Percentiles rank a stretch among this genome's conserved stretches.
phyloP scores from a whole-genome alignment of 2,888 invertebrate genomes.

The Sphaeridia pumilis region DNA sequence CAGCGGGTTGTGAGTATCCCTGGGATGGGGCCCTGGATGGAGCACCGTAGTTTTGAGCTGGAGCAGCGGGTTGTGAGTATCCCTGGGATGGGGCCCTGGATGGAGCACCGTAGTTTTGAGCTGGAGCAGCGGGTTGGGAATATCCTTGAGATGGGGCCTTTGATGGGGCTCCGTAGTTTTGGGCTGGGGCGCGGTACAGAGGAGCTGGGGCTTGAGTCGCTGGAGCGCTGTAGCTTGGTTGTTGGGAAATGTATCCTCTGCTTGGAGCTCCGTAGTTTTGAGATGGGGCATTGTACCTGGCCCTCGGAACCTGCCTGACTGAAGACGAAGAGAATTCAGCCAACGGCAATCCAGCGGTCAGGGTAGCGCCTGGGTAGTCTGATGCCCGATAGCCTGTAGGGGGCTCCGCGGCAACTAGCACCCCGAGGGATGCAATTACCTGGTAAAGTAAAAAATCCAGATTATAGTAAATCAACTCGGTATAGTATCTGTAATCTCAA shows the following conservation, averaged over 20 bases:
- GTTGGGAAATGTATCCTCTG: no score
- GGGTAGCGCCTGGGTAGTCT: conserved; percentile 3
- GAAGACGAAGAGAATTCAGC: conserved; percentile 14
- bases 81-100: not conserved
- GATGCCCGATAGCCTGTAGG: no score
- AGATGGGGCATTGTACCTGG: not conserved
- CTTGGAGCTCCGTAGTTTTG: conserved; percentile 10
- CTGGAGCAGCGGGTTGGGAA: no score
- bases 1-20: no score
- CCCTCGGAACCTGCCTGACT: not conserved
- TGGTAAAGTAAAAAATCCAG: conserved; percentile 38
- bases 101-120: no score
- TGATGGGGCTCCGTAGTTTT: conserved; percentile 6
- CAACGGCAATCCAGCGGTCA: conserved; percentile 2
- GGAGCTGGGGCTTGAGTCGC: not conserved
- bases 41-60: conserved; percentile 1
- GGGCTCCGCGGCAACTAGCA: conserved; percentile 37
- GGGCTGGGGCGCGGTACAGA: not conserved
- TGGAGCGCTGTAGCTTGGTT: not conserved
- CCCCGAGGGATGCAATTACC: conserved; percentile 37
- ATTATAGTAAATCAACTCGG: not conserved
- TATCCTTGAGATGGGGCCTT: no score
- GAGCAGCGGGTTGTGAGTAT: not conserved
- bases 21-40: conserved; percentile 1
- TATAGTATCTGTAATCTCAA: no score